Evolutionary conservation across 1,140 invertebrate genomes (phyloP).

Genomic region (Goniozus legneri): DNA sequence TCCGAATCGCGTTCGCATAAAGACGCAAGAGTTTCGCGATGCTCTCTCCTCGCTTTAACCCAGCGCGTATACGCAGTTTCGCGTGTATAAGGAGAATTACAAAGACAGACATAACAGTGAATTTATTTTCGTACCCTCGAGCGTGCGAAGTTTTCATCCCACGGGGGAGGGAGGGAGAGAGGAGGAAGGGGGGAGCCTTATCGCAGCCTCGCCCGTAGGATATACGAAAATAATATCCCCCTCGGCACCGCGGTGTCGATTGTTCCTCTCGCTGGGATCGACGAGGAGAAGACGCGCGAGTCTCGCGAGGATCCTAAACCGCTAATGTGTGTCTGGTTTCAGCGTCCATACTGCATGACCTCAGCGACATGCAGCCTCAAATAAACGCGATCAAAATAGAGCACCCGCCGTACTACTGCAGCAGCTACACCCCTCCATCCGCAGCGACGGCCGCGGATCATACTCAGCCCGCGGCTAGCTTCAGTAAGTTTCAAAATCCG

Average conservation of each 20-base stretch:
- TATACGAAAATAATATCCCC: too few species aligned
- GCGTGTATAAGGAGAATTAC: too few species aligned
- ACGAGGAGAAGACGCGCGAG: slow-evolving; percentile 24
- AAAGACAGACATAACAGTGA: too few species aligned
- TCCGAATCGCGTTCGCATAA: too few species aligned
- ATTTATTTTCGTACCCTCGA: not conserved
- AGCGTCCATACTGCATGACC: slow-evolving; percentile 93
- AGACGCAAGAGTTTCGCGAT: too few species aligned
- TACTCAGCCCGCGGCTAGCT: slow-evolving; percentile 51
- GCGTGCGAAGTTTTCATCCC: slow-evolving; percentile 3
- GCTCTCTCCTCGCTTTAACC: too few species aligned
- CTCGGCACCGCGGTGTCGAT: too few species aligned
- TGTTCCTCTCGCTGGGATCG: slow-evolving; percentile 9
- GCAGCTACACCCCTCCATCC: slow-evolving; percentile 80
- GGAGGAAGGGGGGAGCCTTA: not conserved
- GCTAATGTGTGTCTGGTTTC: slow-evolving; percentile 57
- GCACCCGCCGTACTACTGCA: slow-evolving; percentile 86
- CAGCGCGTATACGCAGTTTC: too few species aligned
- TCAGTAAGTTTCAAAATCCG: slow-evolving; percentile 51
- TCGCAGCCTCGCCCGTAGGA: too few species aligned
- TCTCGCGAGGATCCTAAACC: slow-evolving; percentile 32
- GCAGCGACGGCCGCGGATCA: slow-evolving; percentile 54
- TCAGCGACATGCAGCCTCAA: slow-evolving; percentile 73
- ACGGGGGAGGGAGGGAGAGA: slow-evolving; percentile 17
- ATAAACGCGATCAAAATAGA: slow-evolving; percentile 87